Conservation (phyloP, 92 coral and sea anemone species). For the Umimayanthus chanpuru region DNA sequence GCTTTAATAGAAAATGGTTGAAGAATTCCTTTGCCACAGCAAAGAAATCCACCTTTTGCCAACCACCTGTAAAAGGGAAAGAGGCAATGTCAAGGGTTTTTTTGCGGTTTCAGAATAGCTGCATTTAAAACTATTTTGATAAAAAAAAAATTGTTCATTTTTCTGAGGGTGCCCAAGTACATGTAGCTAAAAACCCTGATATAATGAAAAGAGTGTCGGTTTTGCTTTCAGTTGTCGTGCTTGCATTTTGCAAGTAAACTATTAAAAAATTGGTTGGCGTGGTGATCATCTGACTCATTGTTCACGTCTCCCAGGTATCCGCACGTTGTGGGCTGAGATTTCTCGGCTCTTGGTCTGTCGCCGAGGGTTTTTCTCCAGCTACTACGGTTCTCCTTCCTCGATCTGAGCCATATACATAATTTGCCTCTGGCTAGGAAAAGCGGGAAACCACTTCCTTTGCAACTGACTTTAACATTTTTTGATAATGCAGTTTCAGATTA, state of each 20-base stretch:
- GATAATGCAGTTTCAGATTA: conserved; percentile 6
- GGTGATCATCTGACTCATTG: conserved; percentile 13
- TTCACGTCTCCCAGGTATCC: no score
- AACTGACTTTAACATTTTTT: no score
- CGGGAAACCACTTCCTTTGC: conserved; percentile 17
- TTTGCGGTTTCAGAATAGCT: conserved; percentile 9
- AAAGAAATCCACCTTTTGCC: conserved; percentile 19
- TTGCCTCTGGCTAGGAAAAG: not conserved
- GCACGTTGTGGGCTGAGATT: conserved; percentile 13
- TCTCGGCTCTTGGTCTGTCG: not conserved
- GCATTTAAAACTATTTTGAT: conserved; percentile 10
- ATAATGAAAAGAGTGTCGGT: not conserved
- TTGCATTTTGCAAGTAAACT: conserved; percentile 8
- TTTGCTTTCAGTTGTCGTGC: conserved; percentile 20
- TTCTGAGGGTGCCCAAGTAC: conserved; percentile 14
- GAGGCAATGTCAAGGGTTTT: conserved; percentile 8
- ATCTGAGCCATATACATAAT: not conserved
- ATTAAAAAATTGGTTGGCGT: conserved; percentile 6
- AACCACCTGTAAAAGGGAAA: conserved; percentile 20
- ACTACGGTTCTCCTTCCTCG: not conserved
- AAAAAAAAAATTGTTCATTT: not conserved
- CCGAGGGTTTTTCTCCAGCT: not conserved
- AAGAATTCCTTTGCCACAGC: conserved; percentile 15
- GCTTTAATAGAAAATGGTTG: conserved; percentile 1
- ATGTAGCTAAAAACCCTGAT: conserved; percentile 18